Evolutionary conservation across 37 sponge, comb jelly and placozoan genomes (phyloP).

Genomic region (Corticium candelabrum): DNA sequence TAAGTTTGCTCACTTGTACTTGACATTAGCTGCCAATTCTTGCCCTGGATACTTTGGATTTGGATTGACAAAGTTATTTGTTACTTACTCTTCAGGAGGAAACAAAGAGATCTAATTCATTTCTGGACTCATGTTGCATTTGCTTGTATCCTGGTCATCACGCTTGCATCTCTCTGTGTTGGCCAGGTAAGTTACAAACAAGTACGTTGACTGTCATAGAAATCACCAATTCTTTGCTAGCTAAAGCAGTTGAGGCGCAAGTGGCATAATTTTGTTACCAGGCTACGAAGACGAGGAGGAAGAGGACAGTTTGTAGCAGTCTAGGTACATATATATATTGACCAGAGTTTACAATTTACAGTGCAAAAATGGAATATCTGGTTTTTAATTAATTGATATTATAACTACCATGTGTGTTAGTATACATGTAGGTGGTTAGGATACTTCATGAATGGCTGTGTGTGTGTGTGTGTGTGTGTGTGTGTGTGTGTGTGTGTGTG

Average conservation of each 20-base stretch:
- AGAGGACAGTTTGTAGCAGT: not conserved
- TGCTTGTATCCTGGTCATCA: not conserved
- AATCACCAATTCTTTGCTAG: not conserved
- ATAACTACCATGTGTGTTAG: no score
- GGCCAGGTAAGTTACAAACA: not conserved
- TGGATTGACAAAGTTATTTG: slow-evolving; percentile 14
- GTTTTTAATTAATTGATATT: no score
- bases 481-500: no score
- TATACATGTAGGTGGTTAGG: no score
- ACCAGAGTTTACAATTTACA: no score
- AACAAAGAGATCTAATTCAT: slow-evolving; percentile 1
- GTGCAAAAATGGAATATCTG: no score
- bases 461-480: no score
- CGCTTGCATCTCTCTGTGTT: not conserved
- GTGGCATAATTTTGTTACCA: not conserved
- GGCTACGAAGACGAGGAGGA: not conserved
- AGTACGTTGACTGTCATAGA: not conserved
- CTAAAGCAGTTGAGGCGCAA: not conserved
- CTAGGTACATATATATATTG: no score
- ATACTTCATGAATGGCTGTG: no score
- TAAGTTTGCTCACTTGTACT: slow-evolving; percentile 7
- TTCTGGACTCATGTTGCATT: not conserved
- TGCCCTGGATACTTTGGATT: slow-evolving; percentile 5
- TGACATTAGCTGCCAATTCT: slow-evolving; percentile 2
- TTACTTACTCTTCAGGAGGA: not conserved